Percentiles rank a stretch among this genome's conserved stretches.
phyloP scores from a whole-genome alignment of 2,888 invertebrate species.

The Griposia aprilina region DNA sequence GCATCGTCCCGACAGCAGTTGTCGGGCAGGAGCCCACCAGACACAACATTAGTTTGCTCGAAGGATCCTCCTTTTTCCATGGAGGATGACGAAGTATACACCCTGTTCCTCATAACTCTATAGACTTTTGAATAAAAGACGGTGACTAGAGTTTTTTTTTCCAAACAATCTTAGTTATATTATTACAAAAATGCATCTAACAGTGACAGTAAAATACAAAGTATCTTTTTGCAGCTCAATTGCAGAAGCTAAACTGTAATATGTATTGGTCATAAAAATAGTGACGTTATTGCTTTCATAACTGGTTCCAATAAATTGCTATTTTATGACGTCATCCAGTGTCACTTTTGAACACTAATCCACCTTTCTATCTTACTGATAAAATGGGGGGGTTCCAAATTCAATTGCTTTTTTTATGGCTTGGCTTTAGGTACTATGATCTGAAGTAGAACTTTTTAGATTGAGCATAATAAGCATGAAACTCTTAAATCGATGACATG shows the following conservation, averaged over 20 bases:
- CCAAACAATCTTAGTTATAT: too few relatives aligned
- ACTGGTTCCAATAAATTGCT: conserved; percentile 37
- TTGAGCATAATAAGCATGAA: neutral
- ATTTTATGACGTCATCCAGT: conserved; percentile 43
- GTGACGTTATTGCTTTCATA: conserved; percentile 35
- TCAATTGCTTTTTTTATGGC: neutral
- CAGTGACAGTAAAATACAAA: conserved; percentile 34
- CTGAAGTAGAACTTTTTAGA: neutral
- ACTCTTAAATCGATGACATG: neutral
- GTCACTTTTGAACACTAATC: conserved; percentile 10
- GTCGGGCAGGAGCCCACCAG: too few relatives aligned
- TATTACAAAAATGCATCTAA: neutral
- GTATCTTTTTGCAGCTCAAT: conserved; percentile 45
- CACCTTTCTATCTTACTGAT: neutral
- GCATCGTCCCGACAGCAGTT: too few relatives aligned
- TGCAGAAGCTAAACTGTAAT: conserved; percentile 32
- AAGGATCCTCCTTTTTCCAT: neutral
- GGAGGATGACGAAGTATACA: neutral
- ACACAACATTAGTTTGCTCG: neutral
- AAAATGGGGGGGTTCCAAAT: neutral
- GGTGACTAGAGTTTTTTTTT: neutral
- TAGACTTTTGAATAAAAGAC: neutral
- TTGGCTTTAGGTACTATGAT: too few relatives aligned
- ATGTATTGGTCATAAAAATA: conserved; percentile 51
- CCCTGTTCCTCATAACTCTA: neutral